Conservation (phyloP, 1,140 invertebrate species). For the Brachionus plicatilis region DNA sequence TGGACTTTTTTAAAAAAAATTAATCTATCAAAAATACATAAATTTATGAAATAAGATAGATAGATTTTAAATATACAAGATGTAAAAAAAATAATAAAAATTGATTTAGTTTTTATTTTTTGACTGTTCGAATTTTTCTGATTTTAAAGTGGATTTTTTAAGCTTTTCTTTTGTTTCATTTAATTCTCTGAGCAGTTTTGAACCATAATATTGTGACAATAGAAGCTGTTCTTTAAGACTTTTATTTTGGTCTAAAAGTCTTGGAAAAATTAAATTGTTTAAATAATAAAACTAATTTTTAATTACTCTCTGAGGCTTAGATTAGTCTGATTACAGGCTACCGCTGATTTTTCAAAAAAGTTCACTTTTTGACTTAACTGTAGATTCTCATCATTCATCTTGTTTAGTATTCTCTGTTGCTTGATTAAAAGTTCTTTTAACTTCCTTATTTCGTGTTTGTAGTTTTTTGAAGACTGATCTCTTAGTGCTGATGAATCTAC, state of each 20-base stretch:
- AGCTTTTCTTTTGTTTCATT: constrained; percentile 7
- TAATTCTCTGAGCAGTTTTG: constrained; percentile 8
- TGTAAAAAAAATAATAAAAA: too few relatives aligned
- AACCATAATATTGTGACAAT: constrained; percentile 9
- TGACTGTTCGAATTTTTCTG: not conserved
- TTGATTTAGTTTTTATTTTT: too few relatives aligned
- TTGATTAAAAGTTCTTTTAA: constrained; percentile 2
- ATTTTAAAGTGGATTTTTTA: not conserved
- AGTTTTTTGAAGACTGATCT: not conserved
- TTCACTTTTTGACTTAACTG: not conserved
- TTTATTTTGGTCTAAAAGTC: constrained; percentile 7
- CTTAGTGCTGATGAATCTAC: not conserved
- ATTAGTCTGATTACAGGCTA: not conserved
- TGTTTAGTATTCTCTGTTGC: constrained; percentile 1
- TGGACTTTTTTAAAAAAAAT: too few relatives aligned
- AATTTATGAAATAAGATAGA: too few relatives aligned
- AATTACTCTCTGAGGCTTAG: not conserved
- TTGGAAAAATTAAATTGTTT: not conserved
- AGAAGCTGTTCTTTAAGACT: constrained; percentile 15
- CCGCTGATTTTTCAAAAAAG: not conserved
- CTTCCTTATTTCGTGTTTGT: not conserved
- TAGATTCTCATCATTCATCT: not conserved
- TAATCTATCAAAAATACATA: too few relatives aligned
- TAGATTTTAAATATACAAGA: too few relatives aligned
- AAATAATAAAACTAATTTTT: not conserved